These are phyloP conservation scores for Rhaphigaster nebulosa DNA, from an alignment of 2,888 invertebrate species.

Conservation along the genomic window DNA sequence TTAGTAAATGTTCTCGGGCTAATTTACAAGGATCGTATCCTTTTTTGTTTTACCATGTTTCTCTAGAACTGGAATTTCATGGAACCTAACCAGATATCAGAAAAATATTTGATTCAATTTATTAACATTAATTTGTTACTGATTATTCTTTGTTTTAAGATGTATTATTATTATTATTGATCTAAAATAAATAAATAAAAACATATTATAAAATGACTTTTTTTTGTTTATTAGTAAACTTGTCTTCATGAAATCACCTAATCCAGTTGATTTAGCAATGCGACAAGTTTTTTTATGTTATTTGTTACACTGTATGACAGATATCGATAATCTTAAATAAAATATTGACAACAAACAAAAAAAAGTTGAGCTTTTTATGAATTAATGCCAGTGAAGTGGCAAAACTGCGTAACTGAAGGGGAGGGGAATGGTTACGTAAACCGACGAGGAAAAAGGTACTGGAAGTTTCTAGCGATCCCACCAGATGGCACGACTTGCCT, in stretches of 20 bases:
- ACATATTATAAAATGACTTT: background rate
- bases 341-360: conserved; percentile 37
- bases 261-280: background rate
- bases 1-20: too few relatives aligned
- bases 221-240: background rate
- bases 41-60: background rate
- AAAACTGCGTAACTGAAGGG: background rate
- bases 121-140: background rate
- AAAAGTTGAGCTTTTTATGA: background rate
- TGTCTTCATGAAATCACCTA: background rate
- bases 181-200: background rate
- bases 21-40: background rate
- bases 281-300: background rate
- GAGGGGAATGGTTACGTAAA: background rate
- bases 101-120: too few relatives aligned
- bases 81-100: too few relatives aligned
- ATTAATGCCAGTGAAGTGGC: conserved; percentile 12
- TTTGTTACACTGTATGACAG: background rate
- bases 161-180: background rate
- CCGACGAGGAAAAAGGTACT: background rate
- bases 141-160: too few relatives aligned
- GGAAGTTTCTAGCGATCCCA: background rate
- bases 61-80: too few relatives aligned
- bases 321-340: conserved; percentile 16
- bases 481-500: conserved; percentile 24